Evolutionary conservation across 1,140 invertebrate genomes (phyloP), one percentile per base, ranked within the genome.

Genomic region (Lordiphosa mommai): DNA sequence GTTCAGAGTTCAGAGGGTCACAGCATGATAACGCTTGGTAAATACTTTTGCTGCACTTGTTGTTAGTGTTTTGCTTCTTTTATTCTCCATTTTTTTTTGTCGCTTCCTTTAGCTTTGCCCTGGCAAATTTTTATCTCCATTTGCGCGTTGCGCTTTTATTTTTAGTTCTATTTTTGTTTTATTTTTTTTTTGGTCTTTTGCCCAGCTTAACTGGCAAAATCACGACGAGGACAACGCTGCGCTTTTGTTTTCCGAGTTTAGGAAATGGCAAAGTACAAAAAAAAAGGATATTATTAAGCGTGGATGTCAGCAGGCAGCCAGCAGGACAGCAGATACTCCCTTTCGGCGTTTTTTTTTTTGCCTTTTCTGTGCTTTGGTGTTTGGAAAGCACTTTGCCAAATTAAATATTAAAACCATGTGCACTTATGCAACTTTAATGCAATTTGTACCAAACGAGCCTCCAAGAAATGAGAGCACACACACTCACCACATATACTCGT

Each of bases 341-440:
- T 14, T 38, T n/a, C n/a, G n/a, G n/a, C n/a, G n/a, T n/a, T n/a
- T n/a, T n/a, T n/a, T n/a, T n/a, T n/a, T n/a, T n/a, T n/a, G n/a
- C n/a, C n/a, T n/a, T n/a, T n/a, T 36, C 10, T 36, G n/a, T 8
- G 29, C 9, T 13, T 36, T 36, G 46, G 57, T 63, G 67, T 84
- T 82, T 58, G 71, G 47, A 86, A 86, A 86, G 82, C 80, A 80
- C 70, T 84, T 86, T 86, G 65, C 67, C 68, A 86, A 86, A 86
- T 86, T 86, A 86, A 86, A 86, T 86, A 86, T 86, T 86, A 86
- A 86, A 76, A 72, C 67, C 68, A 73, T 86, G 68, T 86, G 82
- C 82, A 86, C 71, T 80, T 86, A 86, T 86, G 72, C 82, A 86
- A 86, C 76, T 86, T 86, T 86, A 86, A 86, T 86, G 82, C 82